These are phyloP conservation scores for Kryphioiulus occultus DNA, from an alignment of 2,888 invertebrate genomes.

Conservation along the genomic window DNA sequence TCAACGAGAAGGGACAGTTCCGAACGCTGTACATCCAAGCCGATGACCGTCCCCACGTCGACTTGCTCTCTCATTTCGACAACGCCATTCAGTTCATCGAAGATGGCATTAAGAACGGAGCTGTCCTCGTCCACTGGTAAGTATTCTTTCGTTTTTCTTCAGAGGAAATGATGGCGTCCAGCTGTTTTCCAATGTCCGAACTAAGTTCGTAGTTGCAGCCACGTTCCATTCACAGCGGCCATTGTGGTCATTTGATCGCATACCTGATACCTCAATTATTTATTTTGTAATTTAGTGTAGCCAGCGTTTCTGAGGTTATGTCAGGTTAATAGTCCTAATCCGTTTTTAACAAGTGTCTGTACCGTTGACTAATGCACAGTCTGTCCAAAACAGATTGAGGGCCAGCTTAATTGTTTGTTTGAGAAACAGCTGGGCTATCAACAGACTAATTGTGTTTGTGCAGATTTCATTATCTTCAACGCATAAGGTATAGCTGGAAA, in stretches of 20 bases:
- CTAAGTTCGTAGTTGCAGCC: background rate
- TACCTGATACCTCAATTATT: background rate
- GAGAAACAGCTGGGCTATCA: background rate
- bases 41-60: conserved; percentile 72
- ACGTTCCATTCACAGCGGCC: background rate
- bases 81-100: conserved; percentile 80
- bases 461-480: background rate
- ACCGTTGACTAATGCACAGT: background rate
- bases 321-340: background rate
- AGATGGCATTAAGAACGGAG: conserved; percentile 72
- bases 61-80: conserved; percentile 80
- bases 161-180: background rate
- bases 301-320: too few species aligned
- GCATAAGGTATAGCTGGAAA: background rate
- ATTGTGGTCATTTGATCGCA: background rate
- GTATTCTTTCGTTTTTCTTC: background rate
- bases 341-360: background rate
- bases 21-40: conserved; percentile 49
- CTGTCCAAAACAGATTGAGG: background rate
- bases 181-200: background rate
- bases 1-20: conserved; percentile 65
- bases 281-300: background rate
- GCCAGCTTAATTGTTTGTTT: too few species aligned
- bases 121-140: conserved; percentile 86
- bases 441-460: background rate